Conservation (phyloP, 2,797 vertebrate species). For the Bufotes viridis region DNA sequence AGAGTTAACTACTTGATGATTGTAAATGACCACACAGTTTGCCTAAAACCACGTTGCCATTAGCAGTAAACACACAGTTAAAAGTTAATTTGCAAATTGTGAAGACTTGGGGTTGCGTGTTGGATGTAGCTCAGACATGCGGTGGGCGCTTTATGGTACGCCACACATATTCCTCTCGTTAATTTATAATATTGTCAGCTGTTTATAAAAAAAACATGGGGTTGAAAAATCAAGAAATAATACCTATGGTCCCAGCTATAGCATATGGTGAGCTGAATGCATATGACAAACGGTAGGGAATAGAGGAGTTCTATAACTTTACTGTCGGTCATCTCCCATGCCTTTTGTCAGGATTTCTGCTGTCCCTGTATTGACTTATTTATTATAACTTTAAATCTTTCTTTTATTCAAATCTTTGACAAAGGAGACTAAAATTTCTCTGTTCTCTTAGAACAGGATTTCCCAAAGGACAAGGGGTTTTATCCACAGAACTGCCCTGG, state of each 20-base stretch:
- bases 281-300: neutral
- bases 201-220: no score
- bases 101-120: no score
- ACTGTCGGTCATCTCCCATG: neutral
- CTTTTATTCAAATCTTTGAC: conserved; percentile 39
- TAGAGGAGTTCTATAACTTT: neutral
- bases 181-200: no score
- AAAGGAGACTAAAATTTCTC: conserved; percentile 51
- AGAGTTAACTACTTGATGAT: no score
- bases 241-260: neutral
- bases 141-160: no score
- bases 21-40: no score
- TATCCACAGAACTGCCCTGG: conserved; percentile 28
- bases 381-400: conserved; percentile 55
- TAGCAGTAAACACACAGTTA: no score
- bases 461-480: conserved; percentile 35
- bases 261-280: conserved; percentile 3
- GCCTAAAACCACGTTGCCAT: no score
- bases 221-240: neutral
- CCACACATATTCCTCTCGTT: no score
- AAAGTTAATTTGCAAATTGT: no score
- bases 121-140: no score
- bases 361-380: conserved; percentile 53
- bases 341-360: conserved; percentile 41
- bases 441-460: conserved; percentile 34